Conservation (phyloP, 1,140 invertebrate species). For the Druon quercuslanigerum region DNA sequence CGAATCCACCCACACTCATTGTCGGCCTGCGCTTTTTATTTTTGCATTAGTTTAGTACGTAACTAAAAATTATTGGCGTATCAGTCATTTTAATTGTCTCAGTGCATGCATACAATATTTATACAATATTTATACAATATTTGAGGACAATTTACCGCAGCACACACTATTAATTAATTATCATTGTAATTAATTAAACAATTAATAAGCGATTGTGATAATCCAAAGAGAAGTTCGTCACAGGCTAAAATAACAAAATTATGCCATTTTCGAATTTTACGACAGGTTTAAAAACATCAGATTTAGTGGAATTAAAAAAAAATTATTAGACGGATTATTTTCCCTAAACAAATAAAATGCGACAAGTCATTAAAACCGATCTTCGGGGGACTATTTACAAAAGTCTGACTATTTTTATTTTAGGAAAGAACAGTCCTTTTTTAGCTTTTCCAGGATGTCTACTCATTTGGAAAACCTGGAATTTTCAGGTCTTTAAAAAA, state of each 20-base stretch:
- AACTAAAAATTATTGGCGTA: constrained; percentile 21
- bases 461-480: too few species aligned
- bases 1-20: constrained; percentile 19
- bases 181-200: neutral
- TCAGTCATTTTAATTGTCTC: constrained; percentile 30
- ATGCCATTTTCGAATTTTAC: too few species aligned
- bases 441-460: too few species aligned
- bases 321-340: too few species aligned
- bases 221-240: neutral
- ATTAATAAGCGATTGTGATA: neutral
- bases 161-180: neutral
- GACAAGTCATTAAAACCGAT: too few species aligned
- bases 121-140: neutral
- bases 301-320: too few species aligned
- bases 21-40: constrained; percentile 5
- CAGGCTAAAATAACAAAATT: neutral
- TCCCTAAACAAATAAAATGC: too few species aligned
- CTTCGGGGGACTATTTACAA: too few species aligned
- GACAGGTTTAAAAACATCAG: too few species aligned
- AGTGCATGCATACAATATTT: constrained; percentile 8
- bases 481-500: too few species aligned
- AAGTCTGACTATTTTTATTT: too few species aligned
- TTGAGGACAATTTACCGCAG: constrained; percentile 6
- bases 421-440: too few species aligned
- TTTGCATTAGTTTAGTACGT: neutral